Conservation (phyloP, 2,888 invertebrate genomes). For the Acanthosepion esculentum region DNA sequence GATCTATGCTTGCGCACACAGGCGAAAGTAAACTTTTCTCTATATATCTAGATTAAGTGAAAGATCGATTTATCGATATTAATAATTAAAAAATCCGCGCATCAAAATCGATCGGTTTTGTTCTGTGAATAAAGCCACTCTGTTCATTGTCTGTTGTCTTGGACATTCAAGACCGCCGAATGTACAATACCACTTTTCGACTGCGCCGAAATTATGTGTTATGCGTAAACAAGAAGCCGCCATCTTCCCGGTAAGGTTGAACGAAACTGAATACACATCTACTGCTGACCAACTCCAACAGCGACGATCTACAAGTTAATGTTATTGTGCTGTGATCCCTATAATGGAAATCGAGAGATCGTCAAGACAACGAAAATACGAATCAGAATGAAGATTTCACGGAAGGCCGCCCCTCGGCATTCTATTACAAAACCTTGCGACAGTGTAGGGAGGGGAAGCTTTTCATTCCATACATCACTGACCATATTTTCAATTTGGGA, state of each 20-base stretch:
- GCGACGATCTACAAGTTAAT: neutral
- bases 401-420: neutral
- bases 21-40: no score
- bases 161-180: neutral
- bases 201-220: neutral
- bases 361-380: constrained; percentile 33
- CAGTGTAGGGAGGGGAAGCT: neutral
- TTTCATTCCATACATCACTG: neutral
- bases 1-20: no score
- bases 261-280: neutral
- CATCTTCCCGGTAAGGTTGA: neutral
- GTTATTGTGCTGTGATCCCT: neutral
- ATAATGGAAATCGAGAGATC: constrained; percentile 33
- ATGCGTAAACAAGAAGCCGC: neutral
- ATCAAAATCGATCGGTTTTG: neutral
- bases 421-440: neutral
- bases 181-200: neutral
- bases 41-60: neutral
- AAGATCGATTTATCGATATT: neutral
- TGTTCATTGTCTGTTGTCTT: neutral
- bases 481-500: neutral
- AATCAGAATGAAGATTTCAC: constrained; percentile 33
- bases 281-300: neutral
- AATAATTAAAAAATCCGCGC: neutral
- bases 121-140: neutral